Base-by-base conservation (phyloP, 2,888 invertebrate species). In the Aricia artaxerxes region DNA sequence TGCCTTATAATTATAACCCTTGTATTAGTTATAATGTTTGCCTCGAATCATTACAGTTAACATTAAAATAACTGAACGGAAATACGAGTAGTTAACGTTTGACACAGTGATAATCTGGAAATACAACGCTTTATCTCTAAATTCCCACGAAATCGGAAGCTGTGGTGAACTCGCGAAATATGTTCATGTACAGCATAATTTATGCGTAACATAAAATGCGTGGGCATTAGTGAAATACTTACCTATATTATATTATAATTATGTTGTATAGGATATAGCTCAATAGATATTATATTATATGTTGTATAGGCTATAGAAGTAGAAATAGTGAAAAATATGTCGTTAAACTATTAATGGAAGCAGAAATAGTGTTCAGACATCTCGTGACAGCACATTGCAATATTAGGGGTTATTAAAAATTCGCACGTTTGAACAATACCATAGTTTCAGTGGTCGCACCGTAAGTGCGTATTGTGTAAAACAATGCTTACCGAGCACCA, bases 391-490 rank as follows among this genome's bases (percentile, higher is more conserved):
- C 24, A 24, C 61, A 64, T 64, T 31, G 64, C 31, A 64, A 64
- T 64, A 57, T 73, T 24, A 73, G 5, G n/a, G n/a, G 38, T 73
- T 24, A 73, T 4, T 72, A 57, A 38, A 57, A 57, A 60, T 78
- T 73, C 60, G 73, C 73, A 60, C 75, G 81, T 83, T 69, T 1
- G 16, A 35, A 69, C 69, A 69, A 69, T 69, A 69, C 78, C 87
- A 80, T 83, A 87, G 88, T 86, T 87, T 87, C 85, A 83, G 89
- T 83, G 84, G 86, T 83, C 82, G 84, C 83, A 79, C 83, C 84
- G 83, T 85, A 87, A 89, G 89, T 88, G 89, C 84, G 90, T 88
- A 93, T 94, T 94, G 94, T 93, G 86, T 91, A 92, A 94, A 94
- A 94, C 93, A 94, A 94, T 92, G 88, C 88, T 87, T 84, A 84